Percentiles rank a stretch among this genome's conserved stretches.
Conservation (phyloP, 2,888 invertebrate species). For the Zele albiditarsus region DNA sequence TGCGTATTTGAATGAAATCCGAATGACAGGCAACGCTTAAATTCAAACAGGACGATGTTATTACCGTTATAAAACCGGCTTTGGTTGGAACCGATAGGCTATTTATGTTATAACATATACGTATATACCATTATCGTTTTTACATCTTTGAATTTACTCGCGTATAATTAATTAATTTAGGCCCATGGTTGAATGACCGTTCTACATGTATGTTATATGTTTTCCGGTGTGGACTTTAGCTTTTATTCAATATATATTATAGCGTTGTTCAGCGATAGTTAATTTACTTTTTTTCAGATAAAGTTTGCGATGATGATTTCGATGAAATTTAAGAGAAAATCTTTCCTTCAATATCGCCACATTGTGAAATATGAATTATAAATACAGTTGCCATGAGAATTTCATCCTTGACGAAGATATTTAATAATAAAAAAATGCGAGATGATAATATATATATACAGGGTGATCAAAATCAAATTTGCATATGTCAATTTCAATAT, state of each 20-base stretch:
- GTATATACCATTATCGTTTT: slow-evolving; percentile 12
- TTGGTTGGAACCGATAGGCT: slow-evolving; percentile 29
- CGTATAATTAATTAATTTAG: not conserved
- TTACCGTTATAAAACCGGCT: slow-evolving; percentile 53
- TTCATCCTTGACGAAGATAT: not conserved
- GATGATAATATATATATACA: not conserved
- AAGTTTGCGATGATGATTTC: not conserved
- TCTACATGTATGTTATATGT: not conserved
- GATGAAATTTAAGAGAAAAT: slow-evolving; percentile 3
- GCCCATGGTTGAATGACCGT: not conserved
- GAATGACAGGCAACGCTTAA: slow-evolving; percentile 13
- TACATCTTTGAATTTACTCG: not conserved
- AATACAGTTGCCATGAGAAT: not conserved
- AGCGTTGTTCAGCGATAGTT: not conserved
- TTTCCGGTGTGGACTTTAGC: not conserved
- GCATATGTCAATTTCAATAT: not conserved
- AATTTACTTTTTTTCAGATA: not conserved
- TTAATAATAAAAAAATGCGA: not conserved
- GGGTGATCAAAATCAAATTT: not conserved
- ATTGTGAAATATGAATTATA: slow-evolving; percentile 6
- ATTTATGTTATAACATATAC: slow-evolving; percentile 20
- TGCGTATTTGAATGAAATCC: slow-evolving; percentile 16
- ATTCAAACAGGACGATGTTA: slow-evolving; percentile 19
- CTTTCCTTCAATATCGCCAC: not conserved
- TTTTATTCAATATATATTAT: not conserved